Base-by-base conservation (phyloP, 1,140 invertebrate species). In the Adoxophyes honmai region DNA sequence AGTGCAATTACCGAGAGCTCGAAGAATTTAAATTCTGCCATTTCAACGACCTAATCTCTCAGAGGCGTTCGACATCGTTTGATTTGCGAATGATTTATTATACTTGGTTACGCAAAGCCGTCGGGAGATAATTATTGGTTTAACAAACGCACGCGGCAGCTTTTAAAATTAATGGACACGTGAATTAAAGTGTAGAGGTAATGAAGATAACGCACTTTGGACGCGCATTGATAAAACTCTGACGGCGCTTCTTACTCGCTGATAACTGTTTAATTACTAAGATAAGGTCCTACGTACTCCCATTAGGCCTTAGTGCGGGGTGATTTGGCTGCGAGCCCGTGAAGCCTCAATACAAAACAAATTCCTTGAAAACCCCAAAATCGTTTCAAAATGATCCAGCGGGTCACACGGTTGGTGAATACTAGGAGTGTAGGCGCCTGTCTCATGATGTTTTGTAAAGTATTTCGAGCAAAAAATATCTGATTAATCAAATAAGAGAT, bases 141-240 rank as follows among this genome's bases (percentile, higher is more conserved):
- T 73, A 77, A 81, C 67, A 78, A 77, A 79, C 60, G 66, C 53
- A 73, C 35, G 74, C 72, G 70, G 79, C 80, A 75, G 80, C 75
- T 78, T 81, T 80, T 78, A 77, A 84, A 84, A 82, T 84, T 78
- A 84, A 86, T 84, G 79, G 83, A 79, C 64, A 77, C 62, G 73
- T 77, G 82, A 83, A 83, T 83, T 81, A 78, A 82, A 84, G 70
- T 66, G 57, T 69, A 81, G 60, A 74, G 68, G 74, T 84, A 86
- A 86, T 84, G 81, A 84, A 86, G 82, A 84, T 86, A 86, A 84
- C 75, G 78, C 54, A 57, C 67, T 53, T 67, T 74, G 66, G 77
- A 81, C 73, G 73, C 66, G 37, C 18, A 36, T 44, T 70, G 81
- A 86, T 86, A 84, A 86, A 80, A 61, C 68, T 64, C 65, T 84